Conservation (phyloP, 2,797 vertebrate genomes). For the Ptychobarbus kaznakovi region DNA sequence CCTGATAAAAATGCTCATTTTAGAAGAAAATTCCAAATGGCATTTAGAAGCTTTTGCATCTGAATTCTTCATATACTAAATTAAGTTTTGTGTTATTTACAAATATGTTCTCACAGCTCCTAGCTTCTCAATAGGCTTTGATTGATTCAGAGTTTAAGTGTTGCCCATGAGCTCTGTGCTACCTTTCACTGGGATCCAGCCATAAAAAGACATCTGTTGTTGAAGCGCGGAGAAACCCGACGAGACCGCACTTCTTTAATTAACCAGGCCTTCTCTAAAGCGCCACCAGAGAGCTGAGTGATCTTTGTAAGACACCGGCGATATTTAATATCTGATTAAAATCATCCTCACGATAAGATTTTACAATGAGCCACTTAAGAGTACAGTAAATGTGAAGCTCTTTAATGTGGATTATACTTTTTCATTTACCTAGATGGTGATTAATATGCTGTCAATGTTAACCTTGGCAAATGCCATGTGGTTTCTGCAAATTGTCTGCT, state of each 20-base stretch:
- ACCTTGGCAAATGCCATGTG: constrained; percentile 64
- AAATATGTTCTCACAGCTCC: neutral
- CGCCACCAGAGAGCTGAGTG: constrained; percentile 49
- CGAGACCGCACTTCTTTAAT: constrained; percentile 52
- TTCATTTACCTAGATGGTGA: constrained; percentile 64
- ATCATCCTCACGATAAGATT: constrained; percentile 56
- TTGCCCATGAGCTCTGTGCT: constrained; percentile 15
- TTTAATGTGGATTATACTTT: constrained; percentile 65
- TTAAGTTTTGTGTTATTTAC: neutral
- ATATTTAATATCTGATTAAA: constrained; percentile 63
- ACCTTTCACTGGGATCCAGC: constrained; percentile 37
- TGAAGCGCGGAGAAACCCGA: constrained; percentile 17
- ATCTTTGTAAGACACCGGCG: constrained; percentile 55
- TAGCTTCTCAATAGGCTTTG: constrained; percentile 30
- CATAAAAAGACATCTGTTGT: constrained; percentile 51
- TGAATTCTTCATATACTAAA: too few species aligned
- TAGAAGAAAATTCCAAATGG: too few species aligned
- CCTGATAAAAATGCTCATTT: too few species aligned
- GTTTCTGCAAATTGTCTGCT: constrained; percentile 60
- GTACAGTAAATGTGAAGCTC: constrained; percentile 64
- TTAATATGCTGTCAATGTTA: constrained; percentile 67
- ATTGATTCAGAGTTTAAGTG: constrained; percentile 42
- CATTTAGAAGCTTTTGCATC: too few species aligned
- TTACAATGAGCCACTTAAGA: constrained; percentile 61
- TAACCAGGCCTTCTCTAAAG: constrained; percentile 53